These are phyloP conservation scores for Pseudotriccus pelzelni DNA, from an alignment of 2,797 vertebrate species.

Conservation along the genomic window DNA sequence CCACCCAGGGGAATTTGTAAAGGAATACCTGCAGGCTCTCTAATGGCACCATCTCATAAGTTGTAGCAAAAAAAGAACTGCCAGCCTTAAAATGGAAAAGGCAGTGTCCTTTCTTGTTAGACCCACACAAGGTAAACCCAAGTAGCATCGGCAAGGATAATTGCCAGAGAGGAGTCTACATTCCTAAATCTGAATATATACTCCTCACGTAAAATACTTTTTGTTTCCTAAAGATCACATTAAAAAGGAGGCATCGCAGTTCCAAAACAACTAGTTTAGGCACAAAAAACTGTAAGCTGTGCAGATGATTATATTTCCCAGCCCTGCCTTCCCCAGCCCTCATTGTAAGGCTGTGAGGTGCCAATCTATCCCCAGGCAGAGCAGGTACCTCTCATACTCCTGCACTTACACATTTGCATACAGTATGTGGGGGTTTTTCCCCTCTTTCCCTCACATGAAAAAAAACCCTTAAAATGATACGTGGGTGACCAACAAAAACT, in stretches of 20 bases:
- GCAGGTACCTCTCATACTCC: conserved; percentile 36
- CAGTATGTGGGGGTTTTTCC: background rate
- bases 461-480: background rate
- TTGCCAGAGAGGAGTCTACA: background rate
- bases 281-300: background rate
- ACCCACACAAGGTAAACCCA: background rate
- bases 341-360: conserved; percentile 43
- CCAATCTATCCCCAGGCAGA: background rate
- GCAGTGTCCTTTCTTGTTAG: background rate
- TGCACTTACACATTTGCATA: conserved; percentile 35
- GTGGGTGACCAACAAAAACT: background rate
- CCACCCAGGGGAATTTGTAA: conserved; percentile 8
- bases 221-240: background rate
- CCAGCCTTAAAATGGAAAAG: conserved; percentile 1
- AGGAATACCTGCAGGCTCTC: background rate
- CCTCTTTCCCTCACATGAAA: background rate
- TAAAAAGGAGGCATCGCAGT: background rate
- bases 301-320: conserved; percentile 52
- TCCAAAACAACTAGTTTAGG: conserved; percentile 49
- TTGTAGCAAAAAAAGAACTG: conserved; percentile 7
- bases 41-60: background rate
- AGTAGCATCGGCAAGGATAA: background rate
- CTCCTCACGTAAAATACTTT: background rate
- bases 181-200: background rate
- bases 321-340: conserved; percentile 19